These are phyloP conservation scores for Dendrophyllia cribrosa DNA, from an alignment of 64 coral and sea anemone species.

Conservation along the genomic window DNA sequence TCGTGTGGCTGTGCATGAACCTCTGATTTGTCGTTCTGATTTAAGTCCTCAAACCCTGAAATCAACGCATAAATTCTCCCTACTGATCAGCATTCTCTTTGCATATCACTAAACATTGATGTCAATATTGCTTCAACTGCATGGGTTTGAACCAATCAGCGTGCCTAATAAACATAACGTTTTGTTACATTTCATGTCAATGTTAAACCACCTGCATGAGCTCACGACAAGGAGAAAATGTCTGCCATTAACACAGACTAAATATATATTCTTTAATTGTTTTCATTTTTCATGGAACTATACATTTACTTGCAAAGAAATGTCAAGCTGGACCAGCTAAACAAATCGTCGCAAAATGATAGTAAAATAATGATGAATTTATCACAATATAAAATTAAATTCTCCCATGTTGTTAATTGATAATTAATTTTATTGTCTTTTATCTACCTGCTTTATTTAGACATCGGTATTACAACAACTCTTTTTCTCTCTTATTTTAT, in stretches of 20 bases:
- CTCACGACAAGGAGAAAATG: background rate
- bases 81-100: background rate
- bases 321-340: too few species aligned
- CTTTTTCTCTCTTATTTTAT: too few species aligned
- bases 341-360: background rate
- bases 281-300: background rate
- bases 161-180: background rate
- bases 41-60: background rate
- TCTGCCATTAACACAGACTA: too few species aligned
- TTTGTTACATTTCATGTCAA: background rate
- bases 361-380: background rate
- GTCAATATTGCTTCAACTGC: conserved; percentile 18
- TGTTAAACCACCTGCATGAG: conserved; percentile 19
- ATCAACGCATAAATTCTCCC: background rate
- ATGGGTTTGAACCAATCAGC: background rate
- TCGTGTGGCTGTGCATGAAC: background rate
- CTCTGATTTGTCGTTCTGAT: background rate
- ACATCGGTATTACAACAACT: background rate
- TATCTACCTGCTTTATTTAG: background rate
- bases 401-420: background rate
- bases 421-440: background rate
- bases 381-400: background rate
- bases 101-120: background rate
- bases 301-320: background rate
- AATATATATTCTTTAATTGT: background rate